Evolutionary conservation across 2,113 vertebrate species (phyloP).

Genomic region (Myiozetetes cayanensis): DNA sequence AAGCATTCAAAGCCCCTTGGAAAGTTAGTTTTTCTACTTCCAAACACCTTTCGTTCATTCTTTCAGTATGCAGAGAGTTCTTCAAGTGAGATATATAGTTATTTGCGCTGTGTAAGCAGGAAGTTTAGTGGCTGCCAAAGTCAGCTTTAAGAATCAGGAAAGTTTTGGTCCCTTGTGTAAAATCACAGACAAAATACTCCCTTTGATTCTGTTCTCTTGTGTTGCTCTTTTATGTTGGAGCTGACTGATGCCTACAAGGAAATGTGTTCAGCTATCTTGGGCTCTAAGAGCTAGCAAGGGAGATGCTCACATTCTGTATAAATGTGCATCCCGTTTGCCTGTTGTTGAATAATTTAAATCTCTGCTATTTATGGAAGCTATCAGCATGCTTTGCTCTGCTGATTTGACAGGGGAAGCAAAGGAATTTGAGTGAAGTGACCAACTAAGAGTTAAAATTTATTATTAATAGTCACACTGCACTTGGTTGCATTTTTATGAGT

Average conservation of each 20-base stretch:
- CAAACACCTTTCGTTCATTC: neutral
- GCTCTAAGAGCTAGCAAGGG: neutral
- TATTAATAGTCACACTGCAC: neutral
- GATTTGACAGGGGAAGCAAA: neutral
- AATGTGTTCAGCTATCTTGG: neutral
- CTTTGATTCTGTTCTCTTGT: constrained; percentile 36
- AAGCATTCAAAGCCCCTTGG: neutral
- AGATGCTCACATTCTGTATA: constrained; percentile 4
- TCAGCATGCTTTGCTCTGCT: constrained; percentile 8
- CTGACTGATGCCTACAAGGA: constrained; percentile 28
- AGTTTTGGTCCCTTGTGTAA: constrained; percentile 21
- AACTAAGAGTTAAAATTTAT: constrained; percentile 30
- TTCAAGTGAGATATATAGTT: neutral
- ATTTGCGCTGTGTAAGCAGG: neutral
- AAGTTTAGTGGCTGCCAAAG: neutral
- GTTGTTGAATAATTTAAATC: constrained; percentile 51
- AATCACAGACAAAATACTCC: neutral
- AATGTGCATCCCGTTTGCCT: neutral
- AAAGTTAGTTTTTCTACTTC: neutral
- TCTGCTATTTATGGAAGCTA: constrained; percentile 47
- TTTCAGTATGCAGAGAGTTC: neutral
- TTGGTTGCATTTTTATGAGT: neutral
- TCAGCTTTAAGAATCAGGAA: neutral
- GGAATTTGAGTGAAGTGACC: neutral
- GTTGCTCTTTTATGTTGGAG: constrained; percentile 28